These are phyloP conservation scores for Hemibagrus wyckioides DNA, from an alignment of 2,113 vertebrate species.

Conservation along the genomic window DNA sequence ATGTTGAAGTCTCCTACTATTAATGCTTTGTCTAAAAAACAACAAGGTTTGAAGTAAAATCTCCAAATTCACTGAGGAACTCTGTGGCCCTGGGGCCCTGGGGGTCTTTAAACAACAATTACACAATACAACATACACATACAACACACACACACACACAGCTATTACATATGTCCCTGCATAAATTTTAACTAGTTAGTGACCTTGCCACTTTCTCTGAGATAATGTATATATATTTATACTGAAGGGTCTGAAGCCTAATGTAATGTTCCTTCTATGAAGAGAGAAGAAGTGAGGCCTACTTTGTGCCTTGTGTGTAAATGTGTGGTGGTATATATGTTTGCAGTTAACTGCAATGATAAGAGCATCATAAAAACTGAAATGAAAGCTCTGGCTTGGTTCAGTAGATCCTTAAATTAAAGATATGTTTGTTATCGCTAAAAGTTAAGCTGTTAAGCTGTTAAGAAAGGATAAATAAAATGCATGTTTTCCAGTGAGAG, in stretches of 20 bases:
- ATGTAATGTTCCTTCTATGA: constrained; percentile 26
- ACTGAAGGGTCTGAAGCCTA: not conserved
- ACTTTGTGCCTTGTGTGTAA: constrained; percentile 26
- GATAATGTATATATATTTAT: constrained; percentile 76
- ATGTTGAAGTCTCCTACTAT: no score
- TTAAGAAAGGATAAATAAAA: not conserved
- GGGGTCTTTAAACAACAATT: no score
- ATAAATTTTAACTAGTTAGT: constrained; percentile 59
- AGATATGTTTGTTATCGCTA: constrained; percentile 61
- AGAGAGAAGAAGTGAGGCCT: constrained; percentile 36
- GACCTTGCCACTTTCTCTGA: constrained; percentile 65
- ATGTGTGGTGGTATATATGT: not conserved
- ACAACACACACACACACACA: constrained; percentile 2
- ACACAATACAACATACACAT: not conserved
- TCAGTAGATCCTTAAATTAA: constrained; percentile 65
- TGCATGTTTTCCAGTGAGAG: constrained; percentile 54
- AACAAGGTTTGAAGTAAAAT: no score
- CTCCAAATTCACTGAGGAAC: no score
- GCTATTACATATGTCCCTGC: constrained; percentile 45
- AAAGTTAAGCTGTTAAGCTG: constrained; percentile 30
- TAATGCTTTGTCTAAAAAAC: no score
- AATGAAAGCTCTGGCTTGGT: constrained; percentile 68
- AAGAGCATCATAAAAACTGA: constrained; percentile 52
- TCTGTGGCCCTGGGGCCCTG: no score
- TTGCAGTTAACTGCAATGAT: not conserved